Conservation (phyloP, 1,140 invertebrate genomes). For the Laodelphax striatellus region DNA sequence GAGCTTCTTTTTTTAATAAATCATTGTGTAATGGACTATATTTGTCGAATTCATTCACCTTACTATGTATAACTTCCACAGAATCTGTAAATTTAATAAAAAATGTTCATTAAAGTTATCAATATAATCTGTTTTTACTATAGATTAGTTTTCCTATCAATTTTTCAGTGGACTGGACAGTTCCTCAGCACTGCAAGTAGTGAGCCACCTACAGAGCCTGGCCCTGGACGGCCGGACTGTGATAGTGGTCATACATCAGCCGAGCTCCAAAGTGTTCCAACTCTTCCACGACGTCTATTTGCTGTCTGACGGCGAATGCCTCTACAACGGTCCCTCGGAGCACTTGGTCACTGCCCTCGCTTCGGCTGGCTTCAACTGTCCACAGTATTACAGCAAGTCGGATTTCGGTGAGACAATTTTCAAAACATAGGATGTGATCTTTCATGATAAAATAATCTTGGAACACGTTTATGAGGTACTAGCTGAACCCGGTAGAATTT, state of each 20-base stretch:
- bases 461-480: too few relatives aligned
- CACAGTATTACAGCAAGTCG: slow-evolving; percentile 53
- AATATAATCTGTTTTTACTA: too few relatives aligned
- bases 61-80: too few relatives aligned
- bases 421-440: too few relatives aligned
- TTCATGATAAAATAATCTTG: too few relatives aligned
- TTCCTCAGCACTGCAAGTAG: slow-evolving; percentile 52
- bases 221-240: slow-evolving; percentile 67
- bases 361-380: slow-evolving; percentile 42
- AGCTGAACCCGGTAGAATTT: too few relatives aligned
- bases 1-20: too few relatives aligned
- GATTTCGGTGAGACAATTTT: slow-evolving; percentile 43
- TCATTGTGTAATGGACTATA: too few relatives aligned
- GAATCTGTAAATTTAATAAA: too few relatives aligned
- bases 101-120: too few relatives aligned
- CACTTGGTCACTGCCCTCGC: slow-evolving; percentile 39
- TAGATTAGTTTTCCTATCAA: too few relatives aligned
- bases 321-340: slow-evolving; percentile 43
- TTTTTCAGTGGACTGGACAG: slow-evolving; percentile 59
- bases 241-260: slow-evolving; percentile 81
- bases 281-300: slow-evolving; percentile 50
- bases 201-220: slow-evolving; percentile 50
- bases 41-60: too few relatives aligned
- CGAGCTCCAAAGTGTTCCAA: slow-evolving; percentile 69
- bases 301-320: slow-evolving; percentile 40